phyloP scores from a whole-genome alignment of 2,113 vertebrate genomes.

The Platichthys stellatus region DNA sequence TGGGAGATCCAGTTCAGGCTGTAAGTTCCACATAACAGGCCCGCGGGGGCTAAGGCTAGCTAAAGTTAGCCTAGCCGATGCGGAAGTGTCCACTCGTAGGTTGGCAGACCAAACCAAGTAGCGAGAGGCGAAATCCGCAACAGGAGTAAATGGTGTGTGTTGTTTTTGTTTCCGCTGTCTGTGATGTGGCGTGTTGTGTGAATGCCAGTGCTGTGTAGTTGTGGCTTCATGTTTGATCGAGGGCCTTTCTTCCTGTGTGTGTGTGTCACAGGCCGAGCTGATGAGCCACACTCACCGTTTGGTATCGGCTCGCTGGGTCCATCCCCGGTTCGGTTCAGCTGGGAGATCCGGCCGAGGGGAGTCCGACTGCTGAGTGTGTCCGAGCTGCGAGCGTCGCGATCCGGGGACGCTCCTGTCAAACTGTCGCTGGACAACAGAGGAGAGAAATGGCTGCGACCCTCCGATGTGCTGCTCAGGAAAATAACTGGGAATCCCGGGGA shows the following conservation, averaged over 20 bases:
- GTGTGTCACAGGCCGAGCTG: constrained; percentile 5
- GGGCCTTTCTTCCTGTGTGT: constrained; percentile 41
- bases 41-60: background rate
- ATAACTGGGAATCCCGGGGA: too few species aligned
- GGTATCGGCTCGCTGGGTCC: constrained; percentile 78
- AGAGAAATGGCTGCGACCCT: constrained; percentile 31
- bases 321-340: constrained; percentile 55
- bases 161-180: background rate
- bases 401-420: background rate
- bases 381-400: too few species aligned
- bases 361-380: background rate
- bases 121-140: too few species aligned
- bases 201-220: background rate
- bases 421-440: background rate
- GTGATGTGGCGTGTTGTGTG: background rate
- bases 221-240: background rate
- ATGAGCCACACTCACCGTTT: constrained; percentile 72
- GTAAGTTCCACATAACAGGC: constrained; percentile 3
- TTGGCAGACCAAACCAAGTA: constrained; percentile 3
- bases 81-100: constrained; percentile 53
- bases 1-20: background rate
- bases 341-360: constrained; percentile 40
- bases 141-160: background rate
- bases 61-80: constrained; percentile 40
- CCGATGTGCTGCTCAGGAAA: background rate